Conservation (phyloP, 1,140 invertebrate species). For the Sweltsa coloradensis region DNA sequence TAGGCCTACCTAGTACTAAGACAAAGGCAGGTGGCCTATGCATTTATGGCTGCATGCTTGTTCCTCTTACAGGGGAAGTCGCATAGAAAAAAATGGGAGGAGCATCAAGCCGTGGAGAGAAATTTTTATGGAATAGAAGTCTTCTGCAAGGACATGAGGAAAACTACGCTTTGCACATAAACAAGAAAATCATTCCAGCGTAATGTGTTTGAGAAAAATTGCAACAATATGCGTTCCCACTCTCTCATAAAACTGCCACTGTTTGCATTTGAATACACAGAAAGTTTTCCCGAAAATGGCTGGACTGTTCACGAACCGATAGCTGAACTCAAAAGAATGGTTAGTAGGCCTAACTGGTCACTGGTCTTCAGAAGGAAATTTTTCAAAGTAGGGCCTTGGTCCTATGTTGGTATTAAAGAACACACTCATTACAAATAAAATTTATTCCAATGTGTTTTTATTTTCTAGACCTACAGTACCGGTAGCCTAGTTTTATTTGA, state of each 20-base stretch:
- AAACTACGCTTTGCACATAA: slow-evolving; percentile 94
- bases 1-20: too few relatives aligned
- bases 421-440: too few relatives aligned
- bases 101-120: slow-evolving; percentile 83
- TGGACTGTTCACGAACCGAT: slow-evolving; percentile 95
- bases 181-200: slow-evolving; percentile 86
- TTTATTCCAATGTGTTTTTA: too few relatives aligned
- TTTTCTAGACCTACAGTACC: too few relatives aligned
- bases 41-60: too few relatives aligned
- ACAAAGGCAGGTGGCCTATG: too few relatives aligned
- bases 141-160: slow-evolving; percentile 87
- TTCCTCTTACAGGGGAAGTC: too few relatives aligned
- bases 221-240: slow-evolving; percentile 86
- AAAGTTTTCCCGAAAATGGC: slow-evolving; percentile 79
- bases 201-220: slow-evolving; percentile 93
- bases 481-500: too few relatives aligned
- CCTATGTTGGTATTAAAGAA: too few relatives aligned
- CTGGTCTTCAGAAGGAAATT: too few relatives aligned
- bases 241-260: slow-evolving; percentile 80
- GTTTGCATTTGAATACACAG: slow-evolving; percentile 81
- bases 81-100: slow-evolving; percentile 98
- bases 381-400: too few relatives aligned
- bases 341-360: slow-evolving; percentile 27
- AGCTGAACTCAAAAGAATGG: slow-evolving; percentile 84
- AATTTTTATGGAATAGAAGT: slow-evolving; percentile 99